Conservation (phyloP, 1,140 invertebrate species). For the Aphidius gifuensis region DNA sequence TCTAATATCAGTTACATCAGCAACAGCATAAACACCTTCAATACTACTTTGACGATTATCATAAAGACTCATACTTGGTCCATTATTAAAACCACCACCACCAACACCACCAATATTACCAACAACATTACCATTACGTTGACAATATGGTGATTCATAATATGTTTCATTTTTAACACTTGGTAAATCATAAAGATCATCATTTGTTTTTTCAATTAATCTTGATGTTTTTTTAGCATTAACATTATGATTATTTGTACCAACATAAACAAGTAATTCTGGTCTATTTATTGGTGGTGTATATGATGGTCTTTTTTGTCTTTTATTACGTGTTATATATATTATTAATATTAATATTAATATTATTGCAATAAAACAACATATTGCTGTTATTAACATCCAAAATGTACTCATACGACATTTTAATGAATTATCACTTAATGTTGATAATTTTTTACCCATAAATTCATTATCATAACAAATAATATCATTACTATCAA, state of each 20-base stretch:
- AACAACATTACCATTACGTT: conserved; percentile 2
- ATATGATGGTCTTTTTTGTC: conserved; percentile 45
- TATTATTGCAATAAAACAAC: conserved; percentile 43
- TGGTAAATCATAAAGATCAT: conserved; percentile 43
- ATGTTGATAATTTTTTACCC: conserved; percentile 39
- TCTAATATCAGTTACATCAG: conserved; percentile 42
- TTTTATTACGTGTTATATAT: conserved; percentile 39
- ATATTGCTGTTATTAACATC: conserved; percentile 39
- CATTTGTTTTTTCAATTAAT: conserved; percentile 41
- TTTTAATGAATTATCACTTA: conserved; percentile 44
- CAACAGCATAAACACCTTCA: conserved; percentile 45
- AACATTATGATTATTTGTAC: conserved; percentile 37
- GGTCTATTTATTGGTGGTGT: conserved; percentile 42
- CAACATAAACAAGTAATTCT: conserved; percentile 51
- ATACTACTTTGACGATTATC: not conserved
- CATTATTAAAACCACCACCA: conserved; percentile 37
- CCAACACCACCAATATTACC: conserved; percentile 39
- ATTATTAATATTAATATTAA: conserved; percentile 43
- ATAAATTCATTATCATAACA: conserved; percentile 48
- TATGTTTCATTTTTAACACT: conserved; percentile 22
- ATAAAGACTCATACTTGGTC: too few species aligned
- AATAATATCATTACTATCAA: conserved; percentile 46
- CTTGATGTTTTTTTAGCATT: conserved; percentile 44
- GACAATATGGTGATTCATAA: conserved; percentile 12
- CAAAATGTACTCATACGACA: conserved; percentile 47